Evolutionary conservation across 2,797 vertebrate genomes (phyloP).

Genomic region (Rhadinocentrus ornatus): DNA sequence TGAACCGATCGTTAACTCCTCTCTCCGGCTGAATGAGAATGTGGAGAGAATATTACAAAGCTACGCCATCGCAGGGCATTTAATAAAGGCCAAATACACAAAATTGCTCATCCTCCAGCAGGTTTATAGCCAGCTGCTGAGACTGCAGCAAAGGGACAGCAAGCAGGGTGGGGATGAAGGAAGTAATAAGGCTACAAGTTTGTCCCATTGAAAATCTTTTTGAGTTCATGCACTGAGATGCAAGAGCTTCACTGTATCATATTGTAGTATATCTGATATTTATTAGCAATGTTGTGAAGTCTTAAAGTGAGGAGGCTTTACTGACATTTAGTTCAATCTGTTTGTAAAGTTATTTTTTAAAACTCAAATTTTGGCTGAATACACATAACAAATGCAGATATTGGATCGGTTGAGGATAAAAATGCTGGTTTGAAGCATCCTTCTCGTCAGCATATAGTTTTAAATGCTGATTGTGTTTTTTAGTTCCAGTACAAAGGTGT

Average conservation of each 20-base stretch:
- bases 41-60: conserved; percentile 77
- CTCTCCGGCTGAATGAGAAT: conserved; percentile 83
- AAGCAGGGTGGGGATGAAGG: conserved; percentile 47
- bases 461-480: conserved; percentile 3
- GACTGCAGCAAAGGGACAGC: conserved; percentile 48
- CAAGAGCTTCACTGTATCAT: conserved; percentile 23
- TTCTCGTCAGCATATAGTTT: neutral
- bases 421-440: neutral
- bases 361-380: neutral
- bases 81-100: conserved; percentile 56
- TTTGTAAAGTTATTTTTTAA: neutral
- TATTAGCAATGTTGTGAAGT: neutral
- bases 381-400: neutral
- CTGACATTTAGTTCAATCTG: neutral
- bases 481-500: conserved; percentile 7
- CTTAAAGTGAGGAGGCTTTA: neutral
- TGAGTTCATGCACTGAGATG: conserved; percentile 60
- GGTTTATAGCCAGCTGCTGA: conserved; percentile 56
- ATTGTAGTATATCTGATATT: conserved; percentile 13
- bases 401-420: neutral
- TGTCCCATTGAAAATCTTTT: conserved; percentile 30
- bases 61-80: conserved; percentile 58
- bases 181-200: conserved; percentile 32
- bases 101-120: conserved; percentile 46
- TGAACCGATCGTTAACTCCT: conserved; percentile 81